Base-by-base conservation (phyloP, 2,888 invertebrate species). In the Eupithecia abbreviata region DNA sequence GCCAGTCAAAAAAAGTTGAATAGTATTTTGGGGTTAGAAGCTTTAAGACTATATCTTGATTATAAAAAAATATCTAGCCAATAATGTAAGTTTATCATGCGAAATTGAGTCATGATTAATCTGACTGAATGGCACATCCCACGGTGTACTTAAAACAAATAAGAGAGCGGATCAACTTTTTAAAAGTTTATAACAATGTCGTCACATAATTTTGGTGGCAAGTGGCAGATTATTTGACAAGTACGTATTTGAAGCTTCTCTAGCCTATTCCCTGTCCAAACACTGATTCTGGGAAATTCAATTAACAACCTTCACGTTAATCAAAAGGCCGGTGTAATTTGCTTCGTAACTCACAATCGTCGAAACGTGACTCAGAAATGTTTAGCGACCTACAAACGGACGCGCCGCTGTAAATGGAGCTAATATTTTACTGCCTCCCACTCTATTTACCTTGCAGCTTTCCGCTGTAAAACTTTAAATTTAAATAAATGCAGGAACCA, bases 311-410 rank as follows among this genome's bases (percentile, higher is more conserved):
- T 73, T 67, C 67, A 41, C 58, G 67, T 71, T 66, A 76, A 58
- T 77, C 72, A 69, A 68, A 65, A 77, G 74, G n/a, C 65, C 75
- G 68, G 47, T 72, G n/a, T 75, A 80, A 77, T 81, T 74, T 79
- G 71, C 75, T 77, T 75, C 55, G 72, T 72, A 70, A 79, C 76
- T 80, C 77, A 71, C 76, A 77, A 79, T 77, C 67, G 74, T 74
- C 66, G 62, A 82, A 81, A 80, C 82, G 78, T 74, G 82, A 79
- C 79, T 81, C 47, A n/a, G 77, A 71, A 78, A 78, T 75, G 76
- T 79, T 78, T 80, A 74, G 74, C 76, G 74, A 47, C n/a, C 69
- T 78, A 72, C 77, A 79, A 80, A 79, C 76, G 73, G 65, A 76
- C 77, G 69, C 42, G 58, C 75, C 74, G 51, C 66, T 71, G 65